A percentile compares a stretch with the other conserved stretches of the same genome.
phyloP scores from a whole-genome alignment of 2,888 invertebrate genomes.

The Ferrisia virgata region DNA sequence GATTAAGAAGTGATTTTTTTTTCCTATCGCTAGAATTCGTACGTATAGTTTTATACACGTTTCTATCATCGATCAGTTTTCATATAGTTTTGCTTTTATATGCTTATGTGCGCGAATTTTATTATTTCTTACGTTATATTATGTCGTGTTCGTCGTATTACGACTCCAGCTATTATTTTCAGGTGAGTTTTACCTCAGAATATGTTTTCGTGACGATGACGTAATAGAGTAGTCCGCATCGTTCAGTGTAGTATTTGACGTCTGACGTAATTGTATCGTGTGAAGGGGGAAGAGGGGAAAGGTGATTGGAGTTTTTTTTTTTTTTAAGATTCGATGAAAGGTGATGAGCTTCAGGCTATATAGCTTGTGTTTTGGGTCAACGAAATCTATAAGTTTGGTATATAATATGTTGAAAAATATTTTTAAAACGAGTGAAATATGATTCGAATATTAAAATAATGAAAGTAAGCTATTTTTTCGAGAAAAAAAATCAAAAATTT shows the following conservation, averaged over 20 bases:
- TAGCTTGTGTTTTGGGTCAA: neutral
- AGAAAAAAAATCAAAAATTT: no score
- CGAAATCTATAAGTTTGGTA: no score
- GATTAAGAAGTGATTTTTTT: neutral
- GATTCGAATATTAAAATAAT: no score
- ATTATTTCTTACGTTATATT: neutral
- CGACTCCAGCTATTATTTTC: slow-evolving; percentile 37
- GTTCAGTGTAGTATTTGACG: no score
- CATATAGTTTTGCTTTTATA: neutral
- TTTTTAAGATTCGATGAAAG: neutral
- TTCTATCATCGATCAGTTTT: neutral
- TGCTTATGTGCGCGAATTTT: neutral
- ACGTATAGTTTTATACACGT: no score
- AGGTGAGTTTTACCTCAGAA: slow-evolving; percentile 12
- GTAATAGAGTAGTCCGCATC: neutral
- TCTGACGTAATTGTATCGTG: neutral
- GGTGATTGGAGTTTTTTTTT: neutral
- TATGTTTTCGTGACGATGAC: neutral
- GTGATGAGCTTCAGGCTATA: neutral
- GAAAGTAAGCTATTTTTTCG: no score
- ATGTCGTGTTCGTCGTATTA: slow-evolving; percentile 42
- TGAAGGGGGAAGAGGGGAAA: neutral
- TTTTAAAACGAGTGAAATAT: no score
- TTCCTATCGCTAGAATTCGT: no score
- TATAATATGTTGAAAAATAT: no score